Conservation (phyloP, 2,888 invertebrate species). For the Dicycla oo region DNA sequence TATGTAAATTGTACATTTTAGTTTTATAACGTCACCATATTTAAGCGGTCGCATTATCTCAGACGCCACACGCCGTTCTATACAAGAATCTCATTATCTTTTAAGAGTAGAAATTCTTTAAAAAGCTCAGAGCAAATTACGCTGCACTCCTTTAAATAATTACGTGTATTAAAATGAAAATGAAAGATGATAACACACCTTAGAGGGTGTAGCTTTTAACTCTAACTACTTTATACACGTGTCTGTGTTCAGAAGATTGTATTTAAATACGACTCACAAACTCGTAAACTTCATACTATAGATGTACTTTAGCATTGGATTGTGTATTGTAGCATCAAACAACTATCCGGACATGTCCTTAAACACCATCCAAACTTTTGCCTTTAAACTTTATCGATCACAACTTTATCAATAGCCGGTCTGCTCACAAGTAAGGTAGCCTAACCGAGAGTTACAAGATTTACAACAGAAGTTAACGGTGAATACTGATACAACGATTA, state of each 20-base stretch:
- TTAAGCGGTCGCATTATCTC: conserved; percentile 37
- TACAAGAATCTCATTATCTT: conserved; percentile 50
- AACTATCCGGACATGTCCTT: conserved; percentile 53
- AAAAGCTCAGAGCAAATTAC: conserved; percentile 31
- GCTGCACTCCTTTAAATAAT: conserved; percentile 45
- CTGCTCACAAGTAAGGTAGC: conserved; percentile 66
- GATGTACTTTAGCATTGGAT: conserved; percentile 27
- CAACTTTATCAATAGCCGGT: conserved; percentile 84
- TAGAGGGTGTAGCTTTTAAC: conserved; percentile 12
- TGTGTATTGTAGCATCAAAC: conserved; percentile 39
- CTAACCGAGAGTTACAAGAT: conserved; percentile 53
- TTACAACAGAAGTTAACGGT: conserved; percentile 40
- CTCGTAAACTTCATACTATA: conserved; percentile 30
- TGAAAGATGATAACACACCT: conserved; percentile 23
- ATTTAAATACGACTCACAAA: conserved; percentile 8
- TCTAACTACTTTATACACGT: neutral
- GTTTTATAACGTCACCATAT: conserved; percentile 32
- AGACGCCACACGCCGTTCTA: conserved; percentile 32
- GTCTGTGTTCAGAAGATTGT: conserved; percentile 3
- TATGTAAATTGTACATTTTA: conserved; percentile 9
- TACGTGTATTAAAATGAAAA: conserved; percentile 37
- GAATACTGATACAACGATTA: neutral
- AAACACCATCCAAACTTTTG: conserved; percentile 72
- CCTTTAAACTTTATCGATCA: conserved; percentile 85
- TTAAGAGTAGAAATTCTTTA: conserved; percentile 36